Evolutionary conservation across 2,113 vertebrate species (phyloP).

Genomic region (Cichladusa arquata): DNA sequence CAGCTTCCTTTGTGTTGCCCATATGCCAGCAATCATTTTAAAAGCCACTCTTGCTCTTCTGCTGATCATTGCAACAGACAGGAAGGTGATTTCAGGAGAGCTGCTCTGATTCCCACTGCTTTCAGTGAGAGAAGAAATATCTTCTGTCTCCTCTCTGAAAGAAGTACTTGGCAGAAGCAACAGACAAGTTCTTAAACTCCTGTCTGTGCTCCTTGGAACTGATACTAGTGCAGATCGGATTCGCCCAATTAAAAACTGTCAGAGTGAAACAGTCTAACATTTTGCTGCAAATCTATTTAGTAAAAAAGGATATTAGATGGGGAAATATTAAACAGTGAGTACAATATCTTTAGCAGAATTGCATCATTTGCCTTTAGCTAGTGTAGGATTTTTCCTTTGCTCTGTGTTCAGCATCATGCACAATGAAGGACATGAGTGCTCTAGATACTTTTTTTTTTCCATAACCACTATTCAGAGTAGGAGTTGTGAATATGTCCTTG

Average conservation of each 20-base stretch:
- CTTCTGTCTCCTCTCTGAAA: neutral
- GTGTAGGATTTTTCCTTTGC: neutral
- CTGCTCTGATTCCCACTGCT: neutral
- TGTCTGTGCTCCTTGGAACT: neutral
- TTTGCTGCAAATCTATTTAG: neutral
- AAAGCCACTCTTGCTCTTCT: neutral
- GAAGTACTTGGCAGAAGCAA: neutral
- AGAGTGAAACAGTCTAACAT: neutral
- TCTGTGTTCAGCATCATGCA: neutral
- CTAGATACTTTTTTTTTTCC: neutral
- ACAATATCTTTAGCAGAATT: neutral
- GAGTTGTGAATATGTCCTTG: neutral
- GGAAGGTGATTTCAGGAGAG: neutral
- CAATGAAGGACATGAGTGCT: neutral
- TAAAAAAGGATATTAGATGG: neutral
- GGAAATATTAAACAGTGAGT: neutral
- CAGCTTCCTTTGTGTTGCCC: neutral
- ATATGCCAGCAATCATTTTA: neutral
- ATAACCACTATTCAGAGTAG: neutral
- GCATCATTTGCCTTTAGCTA: neutral
- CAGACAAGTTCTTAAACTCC: neutral
- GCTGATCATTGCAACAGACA: neutral
- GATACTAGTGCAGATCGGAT: neutral
- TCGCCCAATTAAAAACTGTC: slow-evolving; percentile 7
- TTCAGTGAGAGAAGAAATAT: neutral